Percentiles rank a stretch among this genome's conserved stretches.
These are phyloP conservation scores for Malacoctenus gilli DNA, from an alignment of 2,797 vertebrate genomes.

Conservation along the genomic window DNA sequence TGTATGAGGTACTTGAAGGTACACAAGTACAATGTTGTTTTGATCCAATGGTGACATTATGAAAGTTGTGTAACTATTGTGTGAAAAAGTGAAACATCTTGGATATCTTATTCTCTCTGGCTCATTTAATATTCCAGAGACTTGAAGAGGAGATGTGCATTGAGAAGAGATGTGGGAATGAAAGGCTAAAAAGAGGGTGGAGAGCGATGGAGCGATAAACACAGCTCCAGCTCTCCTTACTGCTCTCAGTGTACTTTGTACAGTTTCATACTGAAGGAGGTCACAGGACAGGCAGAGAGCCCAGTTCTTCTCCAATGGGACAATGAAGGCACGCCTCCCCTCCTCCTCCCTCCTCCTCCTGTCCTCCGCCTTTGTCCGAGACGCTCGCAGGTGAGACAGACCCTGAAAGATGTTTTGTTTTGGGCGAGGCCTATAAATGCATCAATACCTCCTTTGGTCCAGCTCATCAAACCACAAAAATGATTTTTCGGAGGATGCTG, in stretches of 20 bases:
- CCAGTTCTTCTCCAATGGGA: constrained; percentile 50
- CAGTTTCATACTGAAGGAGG: constrained; percentile 55
- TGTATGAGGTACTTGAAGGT: too few relatives aligned
- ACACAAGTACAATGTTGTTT: too few relatives aligned
- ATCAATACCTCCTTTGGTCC: constrained; percentile 38
- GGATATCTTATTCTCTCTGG: too few relatives aligned
- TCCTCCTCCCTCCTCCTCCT: constrained; percentile 6
- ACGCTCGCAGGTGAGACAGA: constrained; percentile 30
- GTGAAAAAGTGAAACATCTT: too few relatives aligned
- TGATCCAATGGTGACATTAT: too few relatives aligned
- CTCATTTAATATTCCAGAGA: too few relatives aligned
- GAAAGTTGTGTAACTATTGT: too few relatives aligned
- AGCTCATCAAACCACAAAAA: constrained; percentile 36
- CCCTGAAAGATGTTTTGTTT: constrained; percentile 53
- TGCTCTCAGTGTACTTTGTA: constrained; percentile 12
- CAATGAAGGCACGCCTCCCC: constrained; percentile 45
- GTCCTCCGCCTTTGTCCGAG: constrained; percentile 53
- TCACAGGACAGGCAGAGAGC: constrained; percentile 42
- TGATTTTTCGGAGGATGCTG: constrained; percentile 38
- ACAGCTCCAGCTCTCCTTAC: constrained; percentile 47
- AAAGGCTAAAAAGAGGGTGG: constrained; percentile 21
- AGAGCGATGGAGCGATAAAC: constrained; percentile 46
- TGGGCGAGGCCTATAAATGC: constrained; percentile 71
- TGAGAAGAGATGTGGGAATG: neutral
- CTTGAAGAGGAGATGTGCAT: too few relatives aligned